Base-by-base conservation (phyloP, 2,113 vertebrate species). In the Mesoclemmys tuberculata region DNA sequence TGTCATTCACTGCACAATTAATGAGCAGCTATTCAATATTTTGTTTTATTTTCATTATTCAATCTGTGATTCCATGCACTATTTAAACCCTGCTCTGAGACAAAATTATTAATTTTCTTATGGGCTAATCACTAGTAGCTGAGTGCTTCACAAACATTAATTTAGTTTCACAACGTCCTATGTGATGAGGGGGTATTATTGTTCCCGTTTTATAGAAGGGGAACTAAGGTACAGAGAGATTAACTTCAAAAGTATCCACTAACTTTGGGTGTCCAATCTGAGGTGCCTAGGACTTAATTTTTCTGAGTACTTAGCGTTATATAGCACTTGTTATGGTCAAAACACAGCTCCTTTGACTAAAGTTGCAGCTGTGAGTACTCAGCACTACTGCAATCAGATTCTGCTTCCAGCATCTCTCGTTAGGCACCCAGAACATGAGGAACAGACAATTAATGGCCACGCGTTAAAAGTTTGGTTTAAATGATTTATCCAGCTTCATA, bases 21-120 rank as follows among this genome's bases (percentile, higher is more conserved):
- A 31, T 27, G 81, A 95, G 74, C 85, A 91, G 80, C 71, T 38
- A 54, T 88, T 96, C 94, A 93, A 71, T 95, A 95, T 88, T 94
- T 94, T 85, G 71, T 92, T 90, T 92, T 94, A 89, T 93, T 83
- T 78, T 82, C 80, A 49, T 51, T 84, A 87, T 93, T 97, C 95
- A 95, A 90, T 85, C 55, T 80, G 87, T 55, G 56, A 56, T 29
- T n/a, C 27, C 51, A 64, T 21, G 6, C 87, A 51, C 58, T 52
- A 5, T 58, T 35, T 3, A 83, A 92, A 61, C 68, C 93, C 35
- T 90, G 82, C 75, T 61, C 3, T 74, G 79, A 87, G 84, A 71
- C 83, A 84, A 71, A 79, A 10, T 56, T 46, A 84, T 93, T 95
- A 85, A 94, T 94, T 86, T 74, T 90, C 41, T 48, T 31, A 19